phyloP scores from a whole-genome alignment of 2,888 invertebrate species.

The Anarsia innoxiella region DNA sequence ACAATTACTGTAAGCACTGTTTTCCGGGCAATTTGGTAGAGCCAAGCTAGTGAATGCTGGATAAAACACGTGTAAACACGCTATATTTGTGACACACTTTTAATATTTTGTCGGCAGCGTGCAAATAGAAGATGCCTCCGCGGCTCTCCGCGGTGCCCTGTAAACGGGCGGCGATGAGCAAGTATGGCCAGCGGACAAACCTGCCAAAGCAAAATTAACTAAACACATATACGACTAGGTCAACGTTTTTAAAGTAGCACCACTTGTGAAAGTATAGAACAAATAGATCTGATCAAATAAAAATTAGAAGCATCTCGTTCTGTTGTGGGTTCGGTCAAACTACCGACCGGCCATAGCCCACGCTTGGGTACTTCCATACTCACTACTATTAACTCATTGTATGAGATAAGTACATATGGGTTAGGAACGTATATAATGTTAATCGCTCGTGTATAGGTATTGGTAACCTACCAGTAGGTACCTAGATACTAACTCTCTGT shows the following conservation, averaged over 20 bases:
- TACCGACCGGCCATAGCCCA: too few relatives aligned
- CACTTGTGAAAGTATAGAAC: conserved; percentile 63
- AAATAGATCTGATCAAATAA: conserved; percentile 63
- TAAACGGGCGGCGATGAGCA: conserved; percentile 20
- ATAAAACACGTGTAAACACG: conserved; percentile 40
- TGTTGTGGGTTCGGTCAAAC: too few relatives aligned
- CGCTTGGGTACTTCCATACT: too few relatives aligned
- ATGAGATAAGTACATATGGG: too few relatives aligned
- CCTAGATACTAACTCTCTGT: too few relatives aligned
- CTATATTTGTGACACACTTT: conserved; percentile 52
- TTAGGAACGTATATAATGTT: too few relatives aligned
- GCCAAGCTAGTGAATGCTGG: conserved; percentile 28
- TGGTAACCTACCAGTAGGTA: too few relatives aligned
- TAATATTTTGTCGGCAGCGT: conserved; percentile 38
- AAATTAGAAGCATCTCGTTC: conserved; percentile 54
- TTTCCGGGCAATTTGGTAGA: conserved; percentile 36
- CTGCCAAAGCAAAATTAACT: conserved; percentile 57
- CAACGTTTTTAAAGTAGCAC: conserved; percentile 69
- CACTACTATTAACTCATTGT: too few relatives aligned
- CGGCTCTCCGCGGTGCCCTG: conserved; percentile 15
- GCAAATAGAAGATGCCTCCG: conserved; percentile 38
- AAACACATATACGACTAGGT: conserved; percentile 54
- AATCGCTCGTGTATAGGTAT: too few relatives aligned
- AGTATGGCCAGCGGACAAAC: conserved; percentile 38
- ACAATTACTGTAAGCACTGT: too few relatives aligned